Conservation (phyloP, 2,888 invertebrate species). For the Rhabditoides inermis region DNA sequence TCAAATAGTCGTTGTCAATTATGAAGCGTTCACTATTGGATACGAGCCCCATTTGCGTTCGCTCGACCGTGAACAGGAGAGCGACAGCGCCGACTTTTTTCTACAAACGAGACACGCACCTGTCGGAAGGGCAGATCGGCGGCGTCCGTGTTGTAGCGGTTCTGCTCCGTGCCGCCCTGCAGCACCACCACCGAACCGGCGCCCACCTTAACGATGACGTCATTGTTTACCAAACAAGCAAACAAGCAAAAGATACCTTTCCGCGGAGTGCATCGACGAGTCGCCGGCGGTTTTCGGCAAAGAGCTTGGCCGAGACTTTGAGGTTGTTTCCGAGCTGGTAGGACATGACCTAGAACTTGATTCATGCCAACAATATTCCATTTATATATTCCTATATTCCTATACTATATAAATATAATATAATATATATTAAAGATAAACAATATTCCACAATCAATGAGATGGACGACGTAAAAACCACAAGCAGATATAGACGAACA, state of each 20-base stretch:
- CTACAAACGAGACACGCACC: too few relatives aligned
- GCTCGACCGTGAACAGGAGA: too few relatives aligned
- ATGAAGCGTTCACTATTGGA: too few relatives aligned
- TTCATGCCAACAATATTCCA: background rate
- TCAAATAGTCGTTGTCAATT: too few relatives aligned
- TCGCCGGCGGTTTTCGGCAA: constrained; percentile 37
- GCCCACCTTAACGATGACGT: constrained; percentile 1
- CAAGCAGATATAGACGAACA: too few relatives aligned
- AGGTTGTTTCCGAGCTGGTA: constrained; percentile 30
- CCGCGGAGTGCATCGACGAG: constrained; percentile 22
- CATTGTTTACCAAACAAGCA: background rate
- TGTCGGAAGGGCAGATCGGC: constrained; percentile 49
- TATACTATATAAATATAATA: too few relatives aligned
- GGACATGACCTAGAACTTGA: constrained; percentile 12
- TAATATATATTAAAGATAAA: too few relatives aligned
- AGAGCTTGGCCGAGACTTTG: constrained; percentile 34
- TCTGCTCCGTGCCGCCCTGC: constrained; percentile 40
- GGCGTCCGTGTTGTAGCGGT: constrained; percentile 48
- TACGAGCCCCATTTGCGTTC: too few relatives aligned
- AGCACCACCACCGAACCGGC: constrained; percentile 30
- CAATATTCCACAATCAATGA: too few relatives aligned
- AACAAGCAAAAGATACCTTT: constrained; percentile 5
- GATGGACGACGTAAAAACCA: too few relatives aligned
- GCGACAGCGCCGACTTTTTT: too few relatives aligned
- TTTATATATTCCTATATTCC: too few relatives aligned